phyloP scores from a whole-genome alignment of 2,888 invertebrate species.

The Yponomeuta evonymella region DNA sequence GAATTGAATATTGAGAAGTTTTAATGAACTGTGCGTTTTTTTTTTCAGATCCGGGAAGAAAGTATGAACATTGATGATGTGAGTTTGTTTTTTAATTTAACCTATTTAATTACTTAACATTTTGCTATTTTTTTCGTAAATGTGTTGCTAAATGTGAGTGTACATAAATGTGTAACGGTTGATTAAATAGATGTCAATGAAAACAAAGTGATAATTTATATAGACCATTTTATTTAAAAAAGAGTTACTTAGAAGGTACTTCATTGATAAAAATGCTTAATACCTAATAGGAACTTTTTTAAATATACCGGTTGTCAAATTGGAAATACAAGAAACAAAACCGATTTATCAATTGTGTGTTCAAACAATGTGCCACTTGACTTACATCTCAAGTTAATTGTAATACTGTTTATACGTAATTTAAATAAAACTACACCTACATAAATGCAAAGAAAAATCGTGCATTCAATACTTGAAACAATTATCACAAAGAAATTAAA shows the following conservation, averaged over 20 bases:
- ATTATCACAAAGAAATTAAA: background rate
- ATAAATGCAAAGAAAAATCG: background rate
- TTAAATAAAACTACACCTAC: background rate
- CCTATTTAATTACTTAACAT: background rate
- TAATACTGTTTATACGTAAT: background rate
- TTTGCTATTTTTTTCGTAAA: background rate
- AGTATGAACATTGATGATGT: conserved; percentile 29
- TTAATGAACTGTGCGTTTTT: conserved; percentile 15
- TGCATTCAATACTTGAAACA: background rate
- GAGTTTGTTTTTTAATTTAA: background rate
- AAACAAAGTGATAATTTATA: too few relatives aligned
- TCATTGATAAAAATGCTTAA: background rate
- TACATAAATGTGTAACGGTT: too few relatives aligned
- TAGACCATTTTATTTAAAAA: background rate
- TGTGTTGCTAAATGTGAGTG: background rate
- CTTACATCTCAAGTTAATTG: background rate
- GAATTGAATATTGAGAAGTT: background rate
- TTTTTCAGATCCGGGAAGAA: conserved; percentile 50
- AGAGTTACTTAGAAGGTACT: background rate
- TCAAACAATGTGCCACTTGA: background rate
- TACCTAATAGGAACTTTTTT: background rate
- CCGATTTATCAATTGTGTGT: background rate
- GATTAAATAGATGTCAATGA: too few relatives aligned
- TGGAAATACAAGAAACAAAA: background rate
- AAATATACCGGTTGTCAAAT: background rate